These are phyloP conservation scores for Plodia interpunctella DNA, from an alignment of 1,140 invertebrate genomes.

Conservation along the genomic window DNA sequence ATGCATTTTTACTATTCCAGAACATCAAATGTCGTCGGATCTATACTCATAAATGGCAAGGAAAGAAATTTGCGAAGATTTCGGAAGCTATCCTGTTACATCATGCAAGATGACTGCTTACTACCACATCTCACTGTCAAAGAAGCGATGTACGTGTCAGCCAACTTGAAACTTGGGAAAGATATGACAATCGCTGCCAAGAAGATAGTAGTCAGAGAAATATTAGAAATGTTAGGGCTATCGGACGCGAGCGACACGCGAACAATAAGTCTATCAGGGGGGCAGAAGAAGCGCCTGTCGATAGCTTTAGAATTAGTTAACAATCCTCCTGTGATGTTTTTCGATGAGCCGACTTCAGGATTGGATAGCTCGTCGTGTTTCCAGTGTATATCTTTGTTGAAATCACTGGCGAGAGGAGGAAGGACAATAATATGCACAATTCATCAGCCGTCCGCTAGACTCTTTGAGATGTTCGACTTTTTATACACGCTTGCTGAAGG, in stretches of 20 bases:
- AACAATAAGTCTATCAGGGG: conserved; percentile 90
- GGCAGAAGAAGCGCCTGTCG: conserved; percentile 94
- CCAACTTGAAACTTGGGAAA: conserved; percentile 94
- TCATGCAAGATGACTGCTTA: conserved; percentile 97
- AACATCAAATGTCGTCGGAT: conserved; percentile 85
- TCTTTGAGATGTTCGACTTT: conserved; percentile 98
- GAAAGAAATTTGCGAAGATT: conserved; percentile 91
- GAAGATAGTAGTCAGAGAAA: conserved; percentile 88
- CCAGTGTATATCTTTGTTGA: conserved; percentile 90
- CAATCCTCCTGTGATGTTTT: conserved; percentile 97
- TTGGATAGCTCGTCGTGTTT: conserved; percentile 95
- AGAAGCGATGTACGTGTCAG: conserved; percentile 94
- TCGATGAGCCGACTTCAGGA: conserved; percentile 98
- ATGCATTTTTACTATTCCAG: conserved; percentile 67
- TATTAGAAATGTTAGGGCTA: conserved; percentile 87
- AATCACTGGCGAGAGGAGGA: conserved; percentile 87
- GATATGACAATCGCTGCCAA: conserved; percentile 85
- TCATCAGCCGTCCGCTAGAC: conserved; percentile 95
- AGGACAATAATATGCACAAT: conserved; percentile 97
- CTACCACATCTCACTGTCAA: conserved; percentile 91
- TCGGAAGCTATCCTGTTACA: conserved; percentile 95
- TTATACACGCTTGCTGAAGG: conserved; percentile 94
- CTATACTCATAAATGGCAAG: conserved; percentile 90
- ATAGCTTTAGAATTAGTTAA: conserved; percentile 92
- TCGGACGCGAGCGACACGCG: conserved; percentile 87